These are phyloP conservation scores for Xylocampa areola DNA, from an alignment of 2,888 invertebrate genomes.

Conservation along the genomic window DNA sequence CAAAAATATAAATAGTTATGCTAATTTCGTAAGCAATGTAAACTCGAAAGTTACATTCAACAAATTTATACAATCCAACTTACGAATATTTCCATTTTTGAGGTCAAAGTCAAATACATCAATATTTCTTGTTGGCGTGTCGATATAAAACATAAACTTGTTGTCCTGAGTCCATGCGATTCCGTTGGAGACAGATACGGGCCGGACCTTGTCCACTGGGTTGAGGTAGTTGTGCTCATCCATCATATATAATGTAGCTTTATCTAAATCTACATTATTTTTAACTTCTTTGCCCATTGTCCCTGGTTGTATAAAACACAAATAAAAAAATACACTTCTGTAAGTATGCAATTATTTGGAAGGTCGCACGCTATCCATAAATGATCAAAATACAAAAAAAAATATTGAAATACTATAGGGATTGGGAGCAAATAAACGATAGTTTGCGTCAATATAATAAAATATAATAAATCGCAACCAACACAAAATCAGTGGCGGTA, in stretches of 20 bases:
- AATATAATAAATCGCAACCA: no score
- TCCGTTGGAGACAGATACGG: conserved; percentile 94
- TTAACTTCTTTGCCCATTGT: conserved; percentile 91
- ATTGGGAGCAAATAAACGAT: no score
- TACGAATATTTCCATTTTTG: conserved; percentile 90
- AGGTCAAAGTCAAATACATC: conserved; percentile 93
- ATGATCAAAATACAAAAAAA: no score
- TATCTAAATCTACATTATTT: conserved; percentile 81
- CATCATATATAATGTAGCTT: conserved; percentile 90
- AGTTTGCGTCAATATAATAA: no score
- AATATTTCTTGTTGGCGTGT: conserved; percentile 91
- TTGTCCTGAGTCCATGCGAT: conserved; percentile 93
- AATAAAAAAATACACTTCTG: no score
- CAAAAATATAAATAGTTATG: neutral
- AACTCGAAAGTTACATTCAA: no score
- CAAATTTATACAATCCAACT: no score
- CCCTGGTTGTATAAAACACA: conserved; percentile 75
- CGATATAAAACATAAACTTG: conserved; percentile 94
- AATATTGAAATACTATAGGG: no score
- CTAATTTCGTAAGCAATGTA: no score
- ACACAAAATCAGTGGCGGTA: no score
- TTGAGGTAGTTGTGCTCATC: conserved; percentile 76
- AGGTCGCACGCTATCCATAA: no score
- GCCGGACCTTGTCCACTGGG: conserved; percentile 76
- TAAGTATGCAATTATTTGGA: no score